These are phyloP conservation scores for Cheumatopsyche charites DNA, from an alignment of 1,140 invertebrate genomes.

Conservation along the genomic window DNA sequence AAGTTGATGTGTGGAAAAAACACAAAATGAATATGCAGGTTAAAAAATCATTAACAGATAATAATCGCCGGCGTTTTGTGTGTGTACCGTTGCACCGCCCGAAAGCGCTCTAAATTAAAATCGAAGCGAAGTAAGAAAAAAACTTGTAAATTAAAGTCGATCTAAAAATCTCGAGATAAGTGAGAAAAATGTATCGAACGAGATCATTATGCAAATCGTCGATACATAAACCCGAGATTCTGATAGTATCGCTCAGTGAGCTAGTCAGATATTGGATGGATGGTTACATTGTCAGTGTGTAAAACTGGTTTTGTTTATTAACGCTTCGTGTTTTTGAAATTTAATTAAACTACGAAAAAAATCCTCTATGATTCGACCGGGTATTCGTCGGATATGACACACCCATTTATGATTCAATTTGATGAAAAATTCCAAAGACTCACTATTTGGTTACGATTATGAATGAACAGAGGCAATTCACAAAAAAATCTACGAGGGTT, in stretches of 20 bases:
- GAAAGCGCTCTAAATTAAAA: constrained; percentile 1
- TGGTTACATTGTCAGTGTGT: constrained; percentile 23
- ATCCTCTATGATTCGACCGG: too few species aligned
- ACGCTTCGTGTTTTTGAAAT: constrained; percentile 20
- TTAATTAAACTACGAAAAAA: constrained; percentile 20
- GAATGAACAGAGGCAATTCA: too few species aligned
- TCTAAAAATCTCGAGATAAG: background rate
- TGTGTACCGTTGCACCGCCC: background rate
- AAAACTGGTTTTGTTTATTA: constrained; percentile 22
- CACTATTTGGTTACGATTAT: too few species aligned
- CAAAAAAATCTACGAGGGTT: too few species aligned
- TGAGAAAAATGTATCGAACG: background rate
- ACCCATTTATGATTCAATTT: too few species aligned
- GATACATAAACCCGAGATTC: constrained; percentile 6
- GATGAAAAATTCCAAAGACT: too few species aligned
- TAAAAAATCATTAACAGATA: constrained; percentile 49
- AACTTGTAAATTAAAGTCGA: background rate
- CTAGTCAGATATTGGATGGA: constrained; percentile 20
- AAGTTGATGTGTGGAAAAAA: constrained; percentile 25
- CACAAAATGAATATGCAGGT: constrained; percentile 45
- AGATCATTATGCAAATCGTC: constrained; percentile 22
- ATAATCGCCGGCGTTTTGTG: constrained; percentile 43
- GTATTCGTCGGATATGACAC: too few species aligned
- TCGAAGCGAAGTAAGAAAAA: background rate
- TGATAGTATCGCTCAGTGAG: constrained; percentile 1